Evolutionary conservation across 2,888 invertebrate species (phyloP).

Genomic region (Willowsia nigromaculata): DNA sequence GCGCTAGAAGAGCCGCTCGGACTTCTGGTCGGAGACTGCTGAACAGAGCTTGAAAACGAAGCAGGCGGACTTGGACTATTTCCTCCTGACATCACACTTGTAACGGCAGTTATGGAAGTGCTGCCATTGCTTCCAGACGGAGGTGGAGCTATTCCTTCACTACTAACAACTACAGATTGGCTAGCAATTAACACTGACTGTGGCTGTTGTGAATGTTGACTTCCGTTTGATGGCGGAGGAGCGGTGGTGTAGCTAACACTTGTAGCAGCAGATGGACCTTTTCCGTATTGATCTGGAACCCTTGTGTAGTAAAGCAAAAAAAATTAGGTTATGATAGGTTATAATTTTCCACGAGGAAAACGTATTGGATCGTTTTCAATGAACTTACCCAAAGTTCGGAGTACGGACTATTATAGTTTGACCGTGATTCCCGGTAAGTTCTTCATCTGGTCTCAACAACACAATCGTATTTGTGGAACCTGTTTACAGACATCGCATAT

Average conservation of each 20-base stretch:
- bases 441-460: slow-evolving; percentile 76
- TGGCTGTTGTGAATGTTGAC: slow-evolving; percentile 19
- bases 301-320: background rate
- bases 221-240: slow-evolving; percentile 56
- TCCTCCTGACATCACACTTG: background rate
- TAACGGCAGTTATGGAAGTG: background rate
- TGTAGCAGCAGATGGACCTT: slow-evolving; percentile 30
- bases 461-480: slow-evolving; percentile 75
- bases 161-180: slow-evolving; percentile 32
- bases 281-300: slow-evolving; percentile 60
- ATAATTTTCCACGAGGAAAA: background rate
- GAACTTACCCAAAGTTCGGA: slow-evolving; percentile 76
- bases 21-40: slow-evolving; percentile 21
- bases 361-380: no score
- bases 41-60: slow-evolving; percentile 6
- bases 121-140: slow-evolving; percentile 47
- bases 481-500: no score
- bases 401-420: slow-evolving; percentile 77
- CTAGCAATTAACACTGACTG: slow-evolving; percentile 48
- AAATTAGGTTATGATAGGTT: background rate
- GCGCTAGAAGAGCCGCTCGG: background rate
- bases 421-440: slow-evolving; percentile 72
- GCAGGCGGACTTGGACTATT: slow-evolving; percentile 41
- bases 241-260: slow-evolving; percentile 49
- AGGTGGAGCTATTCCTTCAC: background rate